phyloP scores from a whole-genome alignment of 2,113 vertebrate species.

The Gila orcuttii region DNA sequence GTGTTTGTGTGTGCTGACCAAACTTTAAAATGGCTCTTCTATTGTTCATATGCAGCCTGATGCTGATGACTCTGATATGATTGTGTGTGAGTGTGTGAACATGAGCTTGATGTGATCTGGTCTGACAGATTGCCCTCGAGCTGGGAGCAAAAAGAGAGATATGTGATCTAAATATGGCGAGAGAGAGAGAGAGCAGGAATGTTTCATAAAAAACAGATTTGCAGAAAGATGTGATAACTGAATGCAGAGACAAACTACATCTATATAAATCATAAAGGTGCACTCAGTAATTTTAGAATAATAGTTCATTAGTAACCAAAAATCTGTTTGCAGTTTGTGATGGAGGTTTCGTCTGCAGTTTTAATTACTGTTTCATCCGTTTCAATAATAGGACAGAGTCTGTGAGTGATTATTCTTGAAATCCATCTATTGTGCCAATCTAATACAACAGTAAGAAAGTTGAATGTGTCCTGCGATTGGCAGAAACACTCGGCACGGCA shows the following conservation, averaged over 20 bases:
- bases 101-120: constrained; percentile 53
- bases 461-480: background rate
- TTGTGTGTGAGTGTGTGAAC: constrained; percentile 32
- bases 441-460: background rate
- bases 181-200: constrained; percentile 25
- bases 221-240: background rate
- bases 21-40: constrained; percentile 40
- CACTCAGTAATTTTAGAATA: background rate
- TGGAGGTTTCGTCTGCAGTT: background rate
- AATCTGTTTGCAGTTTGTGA: background rate
- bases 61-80: constrained; percentile 41
- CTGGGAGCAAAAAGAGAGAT: constrained; percentile 45
- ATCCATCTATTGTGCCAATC: background rate
- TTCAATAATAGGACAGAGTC: constrained; percentile 30
- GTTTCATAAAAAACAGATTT: constrained; percentile 23
- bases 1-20: constrained; percentile 38
- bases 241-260: background rate
- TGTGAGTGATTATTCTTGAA: constrained; percentile 7
- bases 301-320: background rate
- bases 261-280: constrained; percentile 8
- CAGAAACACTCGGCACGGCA: background rate
- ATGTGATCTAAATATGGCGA: constrained; percentile 57
- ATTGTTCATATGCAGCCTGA: constrained; percentile 52
- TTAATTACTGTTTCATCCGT: constrained; percentile 46
- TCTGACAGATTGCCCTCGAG: constrained; percentile 52